Evolutionary conservation across 2,113 vertebrate species (phyloP), one percentile per base, ranked within the genome.

Genomic region (Glareola pratincola): DNA sequence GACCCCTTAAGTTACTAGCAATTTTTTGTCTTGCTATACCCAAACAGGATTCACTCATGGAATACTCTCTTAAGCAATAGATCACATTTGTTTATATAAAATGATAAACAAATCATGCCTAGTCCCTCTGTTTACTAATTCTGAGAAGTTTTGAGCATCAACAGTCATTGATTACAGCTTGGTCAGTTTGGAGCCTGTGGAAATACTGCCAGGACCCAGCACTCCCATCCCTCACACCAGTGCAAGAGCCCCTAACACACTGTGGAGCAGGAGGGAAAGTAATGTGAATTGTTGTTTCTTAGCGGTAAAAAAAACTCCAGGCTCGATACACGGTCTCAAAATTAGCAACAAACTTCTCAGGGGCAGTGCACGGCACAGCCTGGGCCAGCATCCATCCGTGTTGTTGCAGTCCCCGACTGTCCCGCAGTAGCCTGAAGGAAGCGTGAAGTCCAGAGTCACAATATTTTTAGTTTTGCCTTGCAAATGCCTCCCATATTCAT

Each of bases 341-440:
- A 79, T 10, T 5, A 77, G 11, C 34, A 60, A 24, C 17, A 8
- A 84, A 81, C 51, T 73, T 45, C 45, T 73, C 19, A 27, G 15
- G 20, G 12, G 4, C 43, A 34, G 26, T 0, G 5, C 10, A 32
- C 1, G 17, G 63, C 90, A 75, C 39, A 13, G 34, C 57, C 74
- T 30, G 37, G 51, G 27, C 32, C 59, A 53, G 37, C 45, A 85
- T 15, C 64, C 22, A 0, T 56, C 26, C 3, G 1, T 10, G 67
- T 54, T 47, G 51, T 68, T 18, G 57, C 43, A 62, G 39, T 3
- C 34, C 34, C 23, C 0, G 0, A 3, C 60, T n/a, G 14, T 15
- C 67, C 71, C 18, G 69, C 1, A 5, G 53, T 22, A 43, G 79
- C 50, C 37, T 30, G 29, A 63, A 63, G 22, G 39, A 75, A 73